phyloP scores from a whole-genome alignment of 1,140 invertebrate genomes.

The Drosophila willistoni region DNA sequence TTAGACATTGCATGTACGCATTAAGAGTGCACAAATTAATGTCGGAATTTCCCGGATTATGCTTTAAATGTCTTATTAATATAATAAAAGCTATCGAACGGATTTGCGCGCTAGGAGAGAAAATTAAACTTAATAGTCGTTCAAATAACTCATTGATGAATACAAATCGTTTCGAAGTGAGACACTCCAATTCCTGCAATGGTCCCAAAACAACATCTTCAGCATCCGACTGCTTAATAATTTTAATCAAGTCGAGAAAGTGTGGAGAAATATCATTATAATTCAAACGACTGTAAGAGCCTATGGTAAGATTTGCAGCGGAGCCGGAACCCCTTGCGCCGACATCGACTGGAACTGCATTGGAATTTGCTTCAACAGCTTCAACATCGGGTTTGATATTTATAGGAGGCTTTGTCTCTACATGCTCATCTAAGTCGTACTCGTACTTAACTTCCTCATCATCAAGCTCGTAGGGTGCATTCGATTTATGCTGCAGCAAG shows the following conservation, averaged over 20 bases:
- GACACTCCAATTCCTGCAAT: slow-evolving; percentile 89
- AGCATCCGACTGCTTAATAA: slow-evolving; percentile 70
- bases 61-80: slow-evolving; percentile 87
- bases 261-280: slow-evolving; percentile 81
- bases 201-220: slow-evolving; percentile 85
- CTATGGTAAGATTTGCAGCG: slow-evolving; percentile 56
- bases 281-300: slow-evolving; percentile 57
- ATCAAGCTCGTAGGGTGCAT: slow-evolving; percentile 54
- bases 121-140: slow-evolving; percentile 86
- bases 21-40: slow-evolving; percentile 86
- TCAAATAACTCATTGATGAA: slow-evolving; percentile 88
- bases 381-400: slow-evolving; percentile 33
- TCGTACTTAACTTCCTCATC: slow-evolving; percentile 76
- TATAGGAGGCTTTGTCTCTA: slow-evolving; percentile 32
- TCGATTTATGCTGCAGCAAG: slow-evolving; percentile 72
- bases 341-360: slow-evolving; percentile 30
- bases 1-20: slow-evolving; percentile 91
- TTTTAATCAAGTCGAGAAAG: slow-evolving; percentile 72
- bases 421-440: slow-evolving; percentile 75
- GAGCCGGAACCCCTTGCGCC: slow-evolving; percentile 34
- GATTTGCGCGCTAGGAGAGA: slow-evolving; percentile 86
- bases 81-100: slow-evolving; percentile 87
- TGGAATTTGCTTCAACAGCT: slow-evolving; percentile 20
- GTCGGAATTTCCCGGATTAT: slow-evolving; percentile 86
- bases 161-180: slow-evolving; percentile 87